Evolutionary conservation across 2,113 vertebrate genomes (phyloP).

Genomic region (Nannobrachium achirus): DNA sequence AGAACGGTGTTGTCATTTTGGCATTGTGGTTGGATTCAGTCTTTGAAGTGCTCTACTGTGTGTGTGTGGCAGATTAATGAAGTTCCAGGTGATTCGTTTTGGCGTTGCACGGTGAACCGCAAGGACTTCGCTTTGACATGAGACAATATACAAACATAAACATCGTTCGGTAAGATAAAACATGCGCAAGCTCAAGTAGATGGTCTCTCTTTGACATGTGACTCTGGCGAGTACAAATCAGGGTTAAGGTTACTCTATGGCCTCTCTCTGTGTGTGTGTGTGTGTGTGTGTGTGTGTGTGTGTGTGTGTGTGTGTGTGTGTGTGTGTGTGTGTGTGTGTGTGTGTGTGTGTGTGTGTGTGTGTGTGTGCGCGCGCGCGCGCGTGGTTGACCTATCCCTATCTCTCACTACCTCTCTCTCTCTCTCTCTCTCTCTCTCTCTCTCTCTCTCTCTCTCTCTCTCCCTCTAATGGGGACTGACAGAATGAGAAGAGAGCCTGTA

Average conservation of each 20-base stretch:
- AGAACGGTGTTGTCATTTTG: slow-evolving; percentile 41
- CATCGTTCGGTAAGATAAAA: no score
- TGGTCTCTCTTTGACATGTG: neutral
- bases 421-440: slow-evolving; percentile 19
- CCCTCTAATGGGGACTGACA: slow-evolving; percentile 82
- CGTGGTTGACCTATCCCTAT: slow-evolving; percentile 35
- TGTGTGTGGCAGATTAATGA: neutral
- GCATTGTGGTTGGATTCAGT: slow-evolving; percentile 5
- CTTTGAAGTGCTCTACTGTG: neutral
- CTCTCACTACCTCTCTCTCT: slow-evolving; percentile 26
- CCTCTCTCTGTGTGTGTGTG: slow-evolving; percentile 20
- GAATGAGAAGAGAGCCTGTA: slow-evolving; percentile 85
- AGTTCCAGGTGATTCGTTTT: slow-evolving; percentile 39
- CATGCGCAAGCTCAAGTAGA: no score
- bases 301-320: slow-evolving; percentile 4
- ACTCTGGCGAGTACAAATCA: slow-evolving; percentile 16
- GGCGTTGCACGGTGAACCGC: slow-evolving; percentile 19
- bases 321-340: no score
- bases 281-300: neutral
- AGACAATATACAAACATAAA: neutral
- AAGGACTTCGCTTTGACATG: neutral
- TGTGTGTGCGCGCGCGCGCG: no score
- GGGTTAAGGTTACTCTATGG: slow-evolving; percentile 36
- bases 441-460: slow-evolving; percentile 34
- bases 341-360: no score